Percentiles rank a stretch among this genome's conserved stretches.
Conservation (phyloP, 2,888 invertebrate species). For the Epistrophe eligans region DNA sequence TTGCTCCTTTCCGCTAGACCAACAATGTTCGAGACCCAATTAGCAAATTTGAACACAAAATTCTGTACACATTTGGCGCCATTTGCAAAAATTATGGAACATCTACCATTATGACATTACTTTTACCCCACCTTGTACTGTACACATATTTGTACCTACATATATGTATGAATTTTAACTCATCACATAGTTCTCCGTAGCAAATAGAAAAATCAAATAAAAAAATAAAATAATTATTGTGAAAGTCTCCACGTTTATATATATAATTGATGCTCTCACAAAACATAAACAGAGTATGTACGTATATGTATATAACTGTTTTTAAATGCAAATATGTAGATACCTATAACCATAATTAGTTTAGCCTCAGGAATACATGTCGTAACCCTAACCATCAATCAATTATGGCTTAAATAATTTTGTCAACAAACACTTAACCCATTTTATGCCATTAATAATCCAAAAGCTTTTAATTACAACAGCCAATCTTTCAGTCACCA, state of each 20-base stretch:
- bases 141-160: too few species aligned
- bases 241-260: neutral
- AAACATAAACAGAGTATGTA: neutral
- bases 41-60: too few species aligned
- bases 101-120: too few species aligned
- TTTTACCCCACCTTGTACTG: too few species aligned
- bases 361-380: neutral
- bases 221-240: neutral
- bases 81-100: too few species aligned
- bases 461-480: constrained; percentile 61
- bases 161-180: too few species aligned
- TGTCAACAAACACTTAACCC: constrained; percentile 72
- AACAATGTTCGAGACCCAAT: too few species aligned
- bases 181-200: neutral
- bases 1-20: too few species aligned
- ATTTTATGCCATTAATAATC: constrained; percentile 63
- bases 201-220: neutral
- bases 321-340: neutral
- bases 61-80: too few species aligned
- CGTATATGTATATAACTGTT: neutral
- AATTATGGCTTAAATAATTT: constrained; percentile 49
- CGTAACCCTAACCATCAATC: neutral
- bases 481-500: neutral
- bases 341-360: neutral
- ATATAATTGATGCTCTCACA: neutral